These are phyloP conservation scores for Oscheius sp. DNA, from an alignment of 2,888 invertebrate genomes.

Conservation along the genomic window DNA sequence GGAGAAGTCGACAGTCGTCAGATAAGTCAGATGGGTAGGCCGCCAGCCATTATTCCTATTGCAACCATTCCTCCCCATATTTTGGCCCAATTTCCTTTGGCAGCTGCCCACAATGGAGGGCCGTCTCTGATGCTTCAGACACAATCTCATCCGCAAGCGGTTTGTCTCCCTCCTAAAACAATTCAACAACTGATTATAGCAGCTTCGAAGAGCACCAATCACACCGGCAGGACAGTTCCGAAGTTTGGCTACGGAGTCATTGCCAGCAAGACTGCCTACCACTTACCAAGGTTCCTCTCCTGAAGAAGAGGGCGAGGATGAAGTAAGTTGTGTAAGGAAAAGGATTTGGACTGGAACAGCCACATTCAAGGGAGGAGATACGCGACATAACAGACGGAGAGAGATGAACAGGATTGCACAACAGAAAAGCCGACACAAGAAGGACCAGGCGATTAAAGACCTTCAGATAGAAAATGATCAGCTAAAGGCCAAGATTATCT, in stretches of 20 bases:
- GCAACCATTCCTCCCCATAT: conserved; percentile 7
- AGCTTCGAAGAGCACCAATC: too few species aligned
- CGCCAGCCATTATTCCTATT: conserved; percentile 19
- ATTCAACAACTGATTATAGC: too few species aligned
- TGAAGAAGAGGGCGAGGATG: conserved; percentile 1
- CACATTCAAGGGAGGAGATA: conserved; percentile 5
- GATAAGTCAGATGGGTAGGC: background rate
- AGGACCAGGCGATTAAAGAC: conserved; percentile 4
- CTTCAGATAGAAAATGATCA: conserved; percentile 13
- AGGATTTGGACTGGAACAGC: background rate
- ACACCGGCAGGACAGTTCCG: too few species aligned
- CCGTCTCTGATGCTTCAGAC: background rate
- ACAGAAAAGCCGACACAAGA: conserved; percentile 29
- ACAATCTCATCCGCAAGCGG: background rate
- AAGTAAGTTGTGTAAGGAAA: background rate
- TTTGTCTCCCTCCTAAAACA: background rate
- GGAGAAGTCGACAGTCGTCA: background rate
- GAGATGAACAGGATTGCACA: conserved; percentile 31
- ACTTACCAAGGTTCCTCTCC: conserved; percentile 4
- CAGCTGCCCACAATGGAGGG: background rate
- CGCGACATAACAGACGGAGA: conserved; percentile 10
- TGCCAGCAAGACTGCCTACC: conserved; percentile 1
- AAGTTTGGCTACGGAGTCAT: background rate
- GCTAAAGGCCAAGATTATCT: conserved; percentile 19
- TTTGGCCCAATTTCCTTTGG: background rate